These are phyloP conservation scores for Hormiphora californensis DNA, from an alignment of 37 sponge, comb jelly and placozoan genomes.

Conservation along the genomic window DNA sequence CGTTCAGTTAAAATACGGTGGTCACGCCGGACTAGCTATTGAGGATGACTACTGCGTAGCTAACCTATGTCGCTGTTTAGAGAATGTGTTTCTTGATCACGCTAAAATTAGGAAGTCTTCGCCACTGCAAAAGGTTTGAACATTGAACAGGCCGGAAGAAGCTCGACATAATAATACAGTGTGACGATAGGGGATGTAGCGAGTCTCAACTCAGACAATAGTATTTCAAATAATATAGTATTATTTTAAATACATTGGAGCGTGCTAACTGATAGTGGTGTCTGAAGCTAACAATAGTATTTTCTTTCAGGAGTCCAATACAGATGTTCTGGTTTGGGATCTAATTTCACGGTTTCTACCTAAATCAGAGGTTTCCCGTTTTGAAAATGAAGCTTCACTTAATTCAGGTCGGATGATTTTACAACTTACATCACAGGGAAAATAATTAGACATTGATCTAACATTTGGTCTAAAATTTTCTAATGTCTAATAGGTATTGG, in stretches of 20 bases:
- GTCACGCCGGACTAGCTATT: constrained; percentile 21
- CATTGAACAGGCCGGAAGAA: too few relatives aligned
- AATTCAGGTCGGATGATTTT: background rate
- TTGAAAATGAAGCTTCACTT: constrained; percentile 31
- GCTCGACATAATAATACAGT: too few relatives aligned
- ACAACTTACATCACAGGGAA: background rate
- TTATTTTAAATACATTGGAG: too few relatives aligned
- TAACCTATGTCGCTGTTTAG: background rate
- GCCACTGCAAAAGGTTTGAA: too few relatives aligned
- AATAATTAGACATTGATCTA: background rate
- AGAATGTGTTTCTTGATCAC: background rate
- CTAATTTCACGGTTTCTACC: constrained; percentile 37
- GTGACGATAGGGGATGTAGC: too few relatives aligned
- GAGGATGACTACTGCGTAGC: constrained; percentile 51
- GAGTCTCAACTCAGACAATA: too few relatives aligned
- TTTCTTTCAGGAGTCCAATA: constrained; percentile 18
- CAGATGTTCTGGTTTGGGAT: constrained; percentile 36
- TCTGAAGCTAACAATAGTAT: too few relatives aligned
- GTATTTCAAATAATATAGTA: too few relatives aligned
- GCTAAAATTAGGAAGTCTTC: constrained; percentile 46
- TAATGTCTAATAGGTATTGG: constrained; percentile 50
- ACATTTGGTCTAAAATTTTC: too few relatives aligned
- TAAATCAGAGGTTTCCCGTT: constrained; percentile 7
- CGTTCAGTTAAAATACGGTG: constrained; percentile 7
- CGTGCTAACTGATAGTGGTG: too few relatives aligned